Conservation (phyloP, 2,888 invertebrate genomes). For the Dromius quadrimaculatus region DNA sequence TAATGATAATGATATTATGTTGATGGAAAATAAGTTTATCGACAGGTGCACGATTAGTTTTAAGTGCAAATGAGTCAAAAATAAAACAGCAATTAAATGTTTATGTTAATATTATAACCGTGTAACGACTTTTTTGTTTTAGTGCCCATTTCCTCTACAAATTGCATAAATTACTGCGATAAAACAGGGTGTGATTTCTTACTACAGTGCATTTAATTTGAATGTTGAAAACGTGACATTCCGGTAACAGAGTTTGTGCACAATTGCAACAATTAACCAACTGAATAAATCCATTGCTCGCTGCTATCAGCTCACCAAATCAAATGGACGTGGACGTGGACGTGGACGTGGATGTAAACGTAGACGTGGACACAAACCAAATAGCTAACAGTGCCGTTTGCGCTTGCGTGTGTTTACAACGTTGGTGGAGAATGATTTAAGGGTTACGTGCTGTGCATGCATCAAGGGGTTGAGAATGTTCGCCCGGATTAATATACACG, state of each 20-base stretch:
- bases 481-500: too few species aligned
- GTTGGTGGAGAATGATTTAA: slow-evolving; percentile 5
- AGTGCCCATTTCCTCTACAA: slow-evolving; percentile 9
- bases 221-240: slow-evolving; percentile 5
- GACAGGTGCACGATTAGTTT: too few species aligned
- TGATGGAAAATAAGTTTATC: too few species aligned
- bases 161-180: slow-evolving; percentile 16
- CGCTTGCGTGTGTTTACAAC: slow-evolving; percentile 3
- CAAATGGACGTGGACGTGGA: not conserved
- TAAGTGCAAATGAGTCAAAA: too few species aligned
- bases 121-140: slow-evolving; percentile 1
- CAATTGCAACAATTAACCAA: slow-evolving; percentile 27
- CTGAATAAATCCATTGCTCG: slow-evolving; percentile 23
- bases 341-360: too few species aligned
- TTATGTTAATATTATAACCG: too few species aligned
- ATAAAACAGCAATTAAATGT: too few species aligned
- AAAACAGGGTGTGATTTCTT: slow-evolving; percentile 16
- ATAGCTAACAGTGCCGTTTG: not conserved
- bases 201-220: slow-evolving; percentile 25
- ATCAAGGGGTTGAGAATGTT: not conserved
- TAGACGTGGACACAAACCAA: slow-evolving; percentile 1
- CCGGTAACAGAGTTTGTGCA: not conserved
- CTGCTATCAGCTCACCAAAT: not conserved
- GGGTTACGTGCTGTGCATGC: slow-evolving; percentile 17
- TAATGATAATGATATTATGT: too few species aligned